Evolutionary conservation across 2,888 invertebrate species (phyloP).

Genomic region (Rhingia campestris): DNA sequence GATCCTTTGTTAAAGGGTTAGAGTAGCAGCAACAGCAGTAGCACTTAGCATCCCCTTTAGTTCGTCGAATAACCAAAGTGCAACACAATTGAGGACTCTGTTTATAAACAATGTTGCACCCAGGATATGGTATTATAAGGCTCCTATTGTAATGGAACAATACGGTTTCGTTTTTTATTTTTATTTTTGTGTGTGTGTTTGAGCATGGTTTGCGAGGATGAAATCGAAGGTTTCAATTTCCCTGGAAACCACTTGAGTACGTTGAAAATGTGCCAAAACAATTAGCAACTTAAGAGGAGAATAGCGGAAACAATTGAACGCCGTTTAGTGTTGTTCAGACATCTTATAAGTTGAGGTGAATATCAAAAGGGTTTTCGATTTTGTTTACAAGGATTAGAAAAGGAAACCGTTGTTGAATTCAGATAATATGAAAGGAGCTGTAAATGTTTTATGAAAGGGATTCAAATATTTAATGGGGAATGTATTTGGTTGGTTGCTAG

Average conservation of each 20-base stretch:
- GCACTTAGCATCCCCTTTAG: constrained; percentile 61
- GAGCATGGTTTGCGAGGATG: constrained; percentile 36
- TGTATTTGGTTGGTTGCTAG: too few relatives aligned
- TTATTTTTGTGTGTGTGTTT: not conserved
- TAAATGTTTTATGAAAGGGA: too few relatives aligned
- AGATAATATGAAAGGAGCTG: too few relatives aligned
- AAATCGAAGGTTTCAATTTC: constrained; percentile 71
- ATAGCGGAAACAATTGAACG: constrained; percentile 47
- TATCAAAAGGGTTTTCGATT: constrained; percentile 18
- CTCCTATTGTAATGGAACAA: constrained; percentile 54
- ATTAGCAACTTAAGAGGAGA: constrained; percentile 57
- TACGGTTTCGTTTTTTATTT: constrained; percentile 27
- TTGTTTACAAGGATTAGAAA: not conserved
- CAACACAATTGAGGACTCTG: constrained; percentile 43
- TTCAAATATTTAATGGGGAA: too few relatives aligned
- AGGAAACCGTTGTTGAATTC: too few relatives aligned
- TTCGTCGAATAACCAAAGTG: constrained; percentile 48
- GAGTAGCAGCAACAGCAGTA: constrained; percentile 38
- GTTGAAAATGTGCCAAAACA: constrained; percentile 70
- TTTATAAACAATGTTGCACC: constrained; percentile 72
- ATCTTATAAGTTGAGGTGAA: constrained; percentile 29
- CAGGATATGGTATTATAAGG: constrained; percentile 63
- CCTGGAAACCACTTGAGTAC: constrained; percentile 53
- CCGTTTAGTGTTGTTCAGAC: constrained; percentile 47
- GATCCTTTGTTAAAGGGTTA: constrained; percentile 43